Evolutionary conservation across 2,888 invertebrate genomes (phyloP).

Genomic region (Hypercompe scribonia): DNA sequence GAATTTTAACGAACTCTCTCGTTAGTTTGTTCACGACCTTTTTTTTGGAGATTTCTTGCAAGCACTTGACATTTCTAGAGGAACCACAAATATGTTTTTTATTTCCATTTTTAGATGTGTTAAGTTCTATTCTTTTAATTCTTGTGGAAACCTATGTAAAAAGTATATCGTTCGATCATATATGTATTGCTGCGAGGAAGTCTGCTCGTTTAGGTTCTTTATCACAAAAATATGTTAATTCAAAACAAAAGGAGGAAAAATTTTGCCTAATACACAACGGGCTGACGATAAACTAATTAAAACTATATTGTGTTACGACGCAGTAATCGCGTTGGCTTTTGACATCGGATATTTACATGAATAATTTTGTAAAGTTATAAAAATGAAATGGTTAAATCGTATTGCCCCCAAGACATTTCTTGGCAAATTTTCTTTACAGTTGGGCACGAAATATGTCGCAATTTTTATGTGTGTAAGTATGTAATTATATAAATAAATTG

Average conservation of each 20-base stretch:
- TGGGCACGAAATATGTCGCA: slow-evolving; percentile 27
- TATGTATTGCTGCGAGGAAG: too few relatives aligned
- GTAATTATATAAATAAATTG: background rate
- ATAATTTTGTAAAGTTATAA: background rate
- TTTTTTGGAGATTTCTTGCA: background rate
- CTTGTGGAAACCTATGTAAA: background rate
- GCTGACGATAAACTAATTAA: background rate
- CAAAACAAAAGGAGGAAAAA: background rate
- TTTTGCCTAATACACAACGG: background rate
- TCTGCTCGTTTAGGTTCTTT: too few relatives aligned
- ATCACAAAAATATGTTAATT: background rate
- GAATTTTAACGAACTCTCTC: background rate
- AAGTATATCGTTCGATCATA: too few relatives aligned
- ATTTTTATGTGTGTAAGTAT: slow-evolving; percentile 38
- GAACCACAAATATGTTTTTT: background rate
- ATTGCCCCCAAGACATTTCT: slow-evolving; percentile 27
- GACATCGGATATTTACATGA: background rate
- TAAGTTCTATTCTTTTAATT: background rate
- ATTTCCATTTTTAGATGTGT: background rate
- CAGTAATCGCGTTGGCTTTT: slow-evolving; percentile 7
- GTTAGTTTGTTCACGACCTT: slow-evolving; percentile 1
- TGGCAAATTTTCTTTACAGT: slow-evolving; percentile 17
- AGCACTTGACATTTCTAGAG: background rate
- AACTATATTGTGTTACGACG: background rate
- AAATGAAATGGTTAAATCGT: slow-evolving; percentile 10